These are phyloP conservation scores for Athalia cordata DNA, from an alignment of 2,888 invertebrate species.

Conservation along the genomic window DNA sequence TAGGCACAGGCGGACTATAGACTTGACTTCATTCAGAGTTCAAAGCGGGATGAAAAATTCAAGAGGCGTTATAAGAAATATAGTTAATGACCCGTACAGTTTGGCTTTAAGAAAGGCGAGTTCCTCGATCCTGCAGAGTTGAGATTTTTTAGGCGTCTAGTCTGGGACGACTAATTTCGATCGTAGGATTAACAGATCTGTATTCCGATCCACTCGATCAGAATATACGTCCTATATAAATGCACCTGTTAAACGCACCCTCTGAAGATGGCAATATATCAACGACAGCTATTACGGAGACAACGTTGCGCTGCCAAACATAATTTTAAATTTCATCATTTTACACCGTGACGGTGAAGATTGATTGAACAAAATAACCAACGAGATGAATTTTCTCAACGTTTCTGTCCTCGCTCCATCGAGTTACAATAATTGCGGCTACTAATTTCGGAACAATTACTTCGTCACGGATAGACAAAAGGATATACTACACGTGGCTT, in stretches of 20 bases:
- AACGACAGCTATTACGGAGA: too few species aligned
- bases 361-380: not conserved
- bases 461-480: constrained; percentile 24
- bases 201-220: too few species aligned
- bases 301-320: too few species aligned
- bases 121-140: too few species aligned
- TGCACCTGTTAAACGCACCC: too few species aligned
- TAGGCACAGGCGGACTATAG: constrained; percentile 30
- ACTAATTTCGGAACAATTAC: constrained; percentile 25
- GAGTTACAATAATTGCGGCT: constrained; percentile 33
- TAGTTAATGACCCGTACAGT: constrained; percentile 30
- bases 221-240: too few species aligned
- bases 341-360: constrained; percentile 10
- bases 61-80: not conserved
- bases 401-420: constrained; percentile 26
- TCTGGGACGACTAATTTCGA: not conserved
- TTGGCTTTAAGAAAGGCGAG: too few species aligned
- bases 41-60: not conserved
- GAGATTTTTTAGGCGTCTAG: not conserved
- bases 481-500: constrained; percentile 20
- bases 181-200: too few species aligned
- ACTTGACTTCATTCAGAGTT: not conserved
- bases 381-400: not conserved
- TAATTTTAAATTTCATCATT: not conserved
- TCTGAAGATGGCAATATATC: too few species aligned